Evolutionary conservation across 1,140 invertebrate genomes (phyloP), one percentile per base, ranked within the genome.

Genomic region (Brachionus rubens): DNA sequence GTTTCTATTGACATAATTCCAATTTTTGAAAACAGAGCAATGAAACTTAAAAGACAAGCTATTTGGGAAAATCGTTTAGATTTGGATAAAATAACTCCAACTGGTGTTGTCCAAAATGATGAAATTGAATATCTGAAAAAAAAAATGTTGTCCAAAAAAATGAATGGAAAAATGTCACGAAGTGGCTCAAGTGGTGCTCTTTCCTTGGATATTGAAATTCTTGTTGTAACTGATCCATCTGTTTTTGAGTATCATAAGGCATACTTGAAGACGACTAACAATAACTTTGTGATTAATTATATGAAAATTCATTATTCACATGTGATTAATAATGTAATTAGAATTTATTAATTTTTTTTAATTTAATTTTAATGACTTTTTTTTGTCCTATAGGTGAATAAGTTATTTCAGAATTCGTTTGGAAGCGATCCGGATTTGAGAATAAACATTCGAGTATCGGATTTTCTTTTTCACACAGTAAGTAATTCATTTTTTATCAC

Each of bases 281-380:
- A 54, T 28, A 54, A n/a, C 3, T n/a, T 54, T 12, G 24, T 54
- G 12, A 28, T 54, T 10, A 33, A 7, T 28, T 54, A 54, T 54
- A 54, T 54, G 52, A 54, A 54, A 54, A 54, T 54, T 28, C 33
- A 54, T 28, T 54, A 54, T n/a, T 54, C 52, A 28, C 52, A 54
- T 54, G 21, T 54, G 28, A 54, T 54, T 14, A 54, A 54, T 14
- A 28, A 54, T 54, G 52, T 54, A 54, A 54, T 28, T 10, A 2
- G 7, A 48, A 48, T 19, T n/a, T 19, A 48, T 19, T 3, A 4
- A 9, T 21, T 21, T 50, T 50, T 50, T 50, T n/a, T 50, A 21
- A 0, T 30, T 16, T 12, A 52, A 5, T 52, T 52, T 26, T 52
- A 52, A 54, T 33, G n/a, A n/a, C n/a, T n/a, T n/a, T n/a, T n/a